These are phyloP conservation scores for Marronus borbonicus DNA, from an alignment of 2,888 invertebrate genomes.

Conservation along the genomic window DNA sequence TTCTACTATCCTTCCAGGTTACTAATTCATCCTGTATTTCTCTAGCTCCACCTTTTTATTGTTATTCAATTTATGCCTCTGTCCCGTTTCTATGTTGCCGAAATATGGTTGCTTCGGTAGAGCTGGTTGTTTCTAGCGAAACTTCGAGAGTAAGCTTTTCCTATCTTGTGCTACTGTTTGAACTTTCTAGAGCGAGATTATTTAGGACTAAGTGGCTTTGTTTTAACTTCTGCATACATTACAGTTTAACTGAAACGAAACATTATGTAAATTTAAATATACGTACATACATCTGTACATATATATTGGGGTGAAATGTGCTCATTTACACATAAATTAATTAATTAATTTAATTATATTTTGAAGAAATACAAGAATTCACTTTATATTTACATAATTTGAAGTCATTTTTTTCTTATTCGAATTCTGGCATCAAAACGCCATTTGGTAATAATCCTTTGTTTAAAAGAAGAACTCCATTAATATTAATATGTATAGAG, in stretches of 20 bases:
- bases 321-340: no score
- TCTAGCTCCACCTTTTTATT: conserved; percentile 19
- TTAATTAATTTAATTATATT: no score
- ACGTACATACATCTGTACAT: background rate
- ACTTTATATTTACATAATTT: no score
- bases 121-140: conserved; percentile 17
- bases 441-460: no score
- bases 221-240: conserved; percentile 38
- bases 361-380: no score
- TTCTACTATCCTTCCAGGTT: no score
- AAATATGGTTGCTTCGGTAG: conserved; percentile 35
- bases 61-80: conserved; percentile 27
- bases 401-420: no score
- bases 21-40: background rate
- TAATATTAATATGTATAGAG: no score
- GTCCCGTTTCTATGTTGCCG: conserved; percentile 6
- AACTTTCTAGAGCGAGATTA: conserved; percentile 34
- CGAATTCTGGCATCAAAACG: no score
- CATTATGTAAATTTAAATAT: conserved; percentile 33
- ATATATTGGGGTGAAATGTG: no score
- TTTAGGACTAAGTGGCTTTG: conserved; percentile 38
- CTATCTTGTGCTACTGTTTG: conserved; percentile 28
- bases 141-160: conserved; percentile 30
- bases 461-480: no score
- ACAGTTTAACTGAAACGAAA: conserved; percentile 22